Conservation (phyloP, 2,797 vertebrate genomes). For the Chelon labrosus region DNA sequence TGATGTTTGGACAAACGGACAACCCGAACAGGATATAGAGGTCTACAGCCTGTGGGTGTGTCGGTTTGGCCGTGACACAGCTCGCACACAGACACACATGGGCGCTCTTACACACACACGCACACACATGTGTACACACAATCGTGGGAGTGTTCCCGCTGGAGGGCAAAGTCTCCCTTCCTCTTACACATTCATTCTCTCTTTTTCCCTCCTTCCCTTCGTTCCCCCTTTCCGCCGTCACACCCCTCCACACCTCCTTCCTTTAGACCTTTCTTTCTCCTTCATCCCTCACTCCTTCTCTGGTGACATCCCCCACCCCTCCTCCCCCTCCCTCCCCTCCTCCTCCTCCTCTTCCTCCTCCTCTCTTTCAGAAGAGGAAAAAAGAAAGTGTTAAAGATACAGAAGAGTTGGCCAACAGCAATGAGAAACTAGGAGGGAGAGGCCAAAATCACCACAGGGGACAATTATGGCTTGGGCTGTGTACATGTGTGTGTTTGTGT, state of each 20-base stretch:
- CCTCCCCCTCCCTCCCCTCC: background rate
- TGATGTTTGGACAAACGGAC: constrained; percentile 85
- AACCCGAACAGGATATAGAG: constrained; percentile 87
- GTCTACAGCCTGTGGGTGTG: constrained; percentile 86
- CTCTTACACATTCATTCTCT: constrained; percentile 78
- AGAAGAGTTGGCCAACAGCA: constrained; percentile 76
- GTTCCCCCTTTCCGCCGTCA: constrained; percentile 71
- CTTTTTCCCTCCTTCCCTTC: constrained; percentile 57
- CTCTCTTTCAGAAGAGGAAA: constrained; percentile 46
- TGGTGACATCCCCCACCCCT: constrained; percentile 54
- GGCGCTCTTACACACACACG: constrained; percentile 18
- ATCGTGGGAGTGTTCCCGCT: constrained; percentile 82
- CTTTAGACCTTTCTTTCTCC: constrained; percentile 73
- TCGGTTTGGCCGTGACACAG: constrained; percentile 78
- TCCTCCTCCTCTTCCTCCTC: constrained; percentile 5
- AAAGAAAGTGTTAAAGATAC: constrained; percentile 79
- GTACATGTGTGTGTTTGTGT: constrained; percentile 50
- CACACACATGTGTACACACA: constrained; percentile 57
- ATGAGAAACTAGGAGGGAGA: constrained; percentile 72
- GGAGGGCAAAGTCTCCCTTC: constrained; percentile 87
- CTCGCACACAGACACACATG: constrained; percentile 59
- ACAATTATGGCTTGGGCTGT: constrained; percentile 76
- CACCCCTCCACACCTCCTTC: constrained; percentile 73
- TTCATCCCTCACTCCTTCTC: constrained; percentile 71
- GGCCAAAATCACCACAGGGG: constrained; percentile 80